Evolutionary conservation across 2,888 invertebrate genomes (phyloP).

Genomic region (Augiades crinisus): DNA sequence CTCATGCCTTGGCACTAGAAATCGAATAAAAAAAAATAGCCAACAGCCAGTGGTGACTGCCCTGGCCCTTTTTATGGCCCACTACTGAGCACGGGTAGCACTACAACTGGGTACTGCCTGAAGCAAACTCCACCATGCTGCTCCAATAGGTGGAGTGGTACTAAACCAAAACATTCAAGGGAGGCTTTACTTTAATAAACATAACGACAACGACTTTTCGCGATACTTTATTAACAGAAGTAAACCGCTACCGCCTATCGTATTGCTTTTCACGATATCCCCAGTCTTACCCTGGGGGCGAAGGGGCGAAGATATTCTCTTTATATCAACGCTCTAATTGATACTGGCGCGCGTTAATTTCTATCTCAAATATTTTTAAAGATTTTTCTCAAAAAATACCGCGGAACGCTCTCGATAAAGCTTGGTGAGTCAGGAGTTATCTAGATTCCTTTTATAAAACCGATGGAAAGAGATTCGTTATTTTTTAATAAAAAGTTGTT

Average conservation of each 20-base stretch:
- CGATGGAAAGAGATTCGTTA: slow-evolving; percentile 5
- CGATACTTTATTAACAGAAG: too few relatives aligned
- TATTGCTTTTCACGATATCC: not conserved
- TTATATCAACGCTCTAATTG: slow-evolving; percentile 25
- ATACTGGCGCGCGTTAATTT: slow-evolving; percentile 25
- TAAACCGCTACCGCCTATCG: slow-evolving; percentile 1
- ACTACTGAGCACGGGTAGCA: too few relatives aligned
- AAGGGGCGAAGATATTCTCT: slow-evolving; percentile 21
- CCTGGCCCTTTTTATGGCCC: too few relatives aligned
- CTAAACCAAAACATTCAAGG: too few relatives aligned
- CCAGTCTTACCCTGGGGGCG: not conserved
- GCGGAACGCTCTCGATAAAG: slow-evolving; percentile 1
- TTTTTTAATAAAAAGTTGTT: not conserved
- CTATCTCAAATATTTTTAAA: slow-evolving; percentile 23
- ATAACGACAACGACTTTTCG: too few relatives aligned
- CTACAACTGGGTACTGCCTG: too few relatives aligned
- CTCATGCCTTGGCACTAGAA: too few relatives aligned
- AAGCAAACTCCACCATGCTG: too few relatives aligned
- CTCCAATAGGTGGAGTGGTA: too few relatives aligned
- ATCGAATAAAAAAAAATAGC: too few relatives aligned
- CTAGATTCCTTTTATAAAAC: slow-evolving; percentile 6
- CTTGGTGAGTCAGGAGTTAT: slow-evolving; percentile 7
- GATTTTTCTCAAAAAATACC: slow-evolving; percentile 16
- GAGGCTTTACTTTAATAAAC: too few relatives aligned
- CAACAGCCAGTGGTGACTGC: too few relatives aligned